A percentile compares a stretch with the other conserved stretches of the same genome.
These are phyloP conservation scores for Pardosa pseudoannulata DNA, from an alignment of 2,888 invertebrate genomes.

Conservation along the genomic window DNA sequence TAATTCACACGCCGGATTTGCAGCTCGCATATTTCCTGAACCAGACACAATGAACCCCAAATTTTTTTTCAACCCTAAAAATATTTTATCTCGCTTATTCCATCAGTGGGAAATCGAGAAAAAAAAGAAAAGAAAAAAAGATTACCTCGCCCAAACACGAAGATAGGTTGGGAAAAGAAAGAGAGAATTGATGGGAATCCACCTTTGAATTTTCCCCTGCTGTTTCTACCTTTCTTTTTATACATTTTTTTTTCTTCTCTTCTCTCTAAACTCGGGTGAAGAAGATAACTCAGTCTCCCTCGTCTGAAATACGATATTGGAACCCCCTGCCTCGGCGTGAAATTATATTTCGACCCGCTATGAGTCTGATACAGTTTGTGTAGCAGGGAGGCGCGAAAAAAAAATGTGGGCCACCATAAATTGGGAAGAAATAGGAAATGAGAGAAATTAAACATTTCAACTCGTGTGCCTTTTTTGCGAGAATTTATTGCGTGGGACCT, in stretches of 20 bases:
- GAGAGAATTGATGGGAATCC: not conserved
- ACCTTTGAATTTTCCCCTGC: not conserved
- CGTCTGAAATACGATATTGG: constrained; percentile 61
- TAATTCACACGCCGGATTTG: not conserved
- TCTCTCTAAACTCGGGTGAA: too few species aligned
- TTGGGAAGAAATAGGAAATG: not conserved
- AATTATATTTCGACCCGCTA: constrained; percentile 33
- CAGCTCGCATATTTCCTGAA: not conserved
- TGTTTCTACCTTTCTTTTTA: not conserved
- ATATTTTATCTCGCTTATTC: not conserved
- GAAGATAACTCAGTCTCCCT: not conserved
- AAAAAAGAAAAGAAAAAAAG: not conserved
- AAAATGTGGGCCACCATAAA: not conserved
- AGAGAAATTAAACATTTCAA: not conserved
- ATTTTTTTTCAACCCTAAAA: not conserved
- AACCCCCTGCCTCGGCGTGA: constrained; percentile 26
- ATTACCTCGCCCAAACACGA: not conserved
- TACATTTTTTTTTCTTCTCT: not conserved
- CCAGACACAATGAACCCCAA: not conserved
- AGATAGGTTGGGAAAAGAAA: not conserved
- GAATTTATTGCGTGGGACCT: too few species aligned
- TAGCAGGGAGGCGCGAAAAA: not conserved
- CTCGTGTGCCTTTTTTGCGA: too few species aligned
- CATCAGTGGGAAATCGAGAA: not conserved
- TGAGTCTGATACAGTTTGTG: not conserved